Percentiles rank a stretch among this genome's conserved stretches.
Evolutionary conservation across 2,113 vertebrate genomes (phyloP).

Genomic region (Seriola dumerili): DNA sequence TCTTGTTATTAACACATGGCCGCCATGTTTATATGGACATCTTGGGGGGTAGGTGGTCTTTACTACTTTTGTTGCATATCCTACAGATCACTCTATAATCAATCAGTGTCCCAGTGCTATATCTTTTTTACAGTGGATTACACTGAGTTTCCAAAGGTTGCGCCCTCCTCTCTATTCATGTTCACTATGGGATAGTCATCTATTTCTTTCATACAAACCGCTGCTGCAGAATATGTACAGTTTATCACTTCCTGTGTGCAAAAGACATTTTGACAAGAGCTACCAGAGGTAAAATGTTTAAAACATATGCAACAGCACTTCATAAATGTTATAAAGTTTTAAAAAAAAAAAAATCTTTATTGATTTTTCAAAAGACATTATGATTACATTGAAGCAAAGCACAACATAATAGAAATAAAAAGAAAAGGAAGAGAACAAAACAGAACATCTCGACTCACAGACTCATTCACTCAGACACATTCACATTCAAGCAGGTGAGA

Average conservation of each 20-base stretch:
- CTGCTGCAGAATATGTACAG: conserved; percentile 1
- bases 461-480: no score
- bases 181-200: background rate
- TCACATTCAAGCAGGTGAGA: no score
- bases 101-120: background rate
- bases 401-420: no score
- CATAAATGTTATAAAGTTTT: background rate
- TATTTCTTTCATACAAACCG: background rate
- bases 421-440: no score
- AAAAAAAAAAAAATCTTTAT: no score
- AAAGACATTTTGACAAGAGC: background rate
- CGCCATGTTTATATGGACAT: background rate
- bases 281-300: background rate
- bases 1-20: background rate
- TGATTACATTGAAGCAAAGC: no score
- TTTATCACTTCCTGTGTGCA: conserved; percentile 17
- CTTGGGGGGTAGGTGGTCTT: background rate
- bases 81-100: background rate
- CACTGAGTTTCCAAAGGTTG: background rate
- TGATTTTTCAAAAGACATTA: no score
- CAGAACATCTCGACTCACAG: no score
- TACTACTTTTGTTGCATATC: background rate
- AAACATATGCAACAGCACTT: background rate
- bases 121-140: background rate
- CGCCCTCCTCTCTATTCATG: background rate